phyloP scores from a whole-genome alignment of 2,113 vertebrate genomes.

The Micromys minutus region DNA sequence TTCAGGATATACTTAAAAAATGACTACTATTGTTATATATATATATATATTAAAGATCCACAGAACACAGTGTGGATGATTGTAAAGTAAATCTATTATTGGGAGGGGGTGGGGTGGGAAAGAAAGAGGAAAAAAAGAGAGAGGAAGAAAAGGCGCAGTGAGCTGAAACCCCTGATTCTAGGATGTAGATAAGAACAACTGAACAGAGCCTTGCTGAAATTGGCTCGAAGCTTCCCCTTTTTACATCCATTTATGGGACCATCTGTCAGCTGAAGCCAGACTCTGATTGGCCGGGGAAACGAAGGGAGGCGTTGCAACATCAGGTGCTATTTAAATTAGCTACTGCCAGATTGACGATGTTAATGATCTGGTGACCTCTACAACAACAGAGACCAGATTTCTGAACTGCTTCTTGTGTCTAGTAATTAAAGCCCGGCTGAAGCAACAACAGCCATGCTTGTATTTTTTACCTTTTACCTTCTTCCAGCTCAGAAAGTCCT shows the following conservation, averaged over 20 bases:
- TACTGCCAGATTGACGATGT: constrained; percentile 90
- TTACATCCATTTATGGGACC: constrained; percentile 90
- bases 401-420: constrained; percentile 90
- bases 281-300: constrained; percentile 91
- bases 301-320: constrained; percentile 88
- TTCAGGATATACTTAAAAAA: constrained; percentile 84
- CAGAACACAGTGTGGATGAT: constrained; percentile 84
- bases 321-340: constrained; percentile 93
- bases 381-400: constrained; percentile 89
- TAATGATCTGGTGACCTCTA: constrained; percentile 92
- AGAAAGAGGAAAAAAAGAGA: constrained; percentile 40
- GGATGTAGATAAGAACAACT: constrained; percentile 86
- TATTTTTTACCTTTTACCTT: constrained; percentile 79
- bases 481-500: constrained; percentile 71
- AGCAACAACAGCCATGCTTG: constrained; percentile 85
- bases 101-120: neutral
- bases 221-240: constrained; percentile 87
- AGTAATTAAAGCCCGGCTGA: constrained; percentile 89
- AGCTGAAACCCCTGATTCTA: constrained; percentile 85
- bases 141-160: constrained; percentile 79
- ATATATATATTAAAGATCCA: constrained; percentile 75
- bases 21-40: constrained; percentile 70
- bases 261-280: constrained; percentile 89
- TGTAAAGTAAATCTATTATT: constrained; percentile 82
- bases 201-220: constrained; percentile 87